Conservation (phyloP, 2,113 vertebrate genomes). For the Caranx ignobilis region DNA sequence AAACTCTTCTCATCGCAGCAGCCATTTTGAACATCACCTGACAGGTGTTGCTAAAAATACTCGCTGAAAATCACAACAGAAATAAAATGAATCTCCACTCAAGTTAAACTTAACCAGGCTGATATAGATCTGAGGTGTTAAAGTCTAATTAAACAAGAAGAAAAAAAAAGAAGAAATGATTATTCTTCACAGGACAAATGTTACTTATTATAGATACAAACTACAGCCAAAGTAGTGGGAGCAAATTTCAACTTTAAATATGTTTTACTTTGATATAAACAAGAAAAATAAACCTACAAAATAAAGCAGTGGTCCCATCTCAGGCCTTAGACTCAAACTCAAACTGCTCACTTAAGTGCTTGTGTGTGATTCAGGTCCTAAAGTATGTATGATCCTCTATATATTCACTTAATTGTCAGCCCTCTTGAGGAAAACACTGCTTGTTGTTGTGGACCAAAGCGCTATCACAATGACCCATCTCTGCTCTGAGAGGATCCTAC, state of each 20-base stretch:
- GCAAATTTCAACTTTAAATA: too few species aligned
- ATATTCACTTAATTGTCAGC: slow-evolving; percentile 3
- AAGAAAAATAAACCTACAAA: background rate
- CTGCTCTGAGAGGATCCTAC: slow-evolving; percentile 1
- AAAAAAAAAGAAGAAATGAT: too few species aligned
- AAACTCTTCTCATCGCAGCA: background rate
- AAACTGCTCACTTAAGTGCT: background rate
- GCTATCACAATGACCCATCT: background rate
- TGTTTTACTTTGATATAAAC: background rate
- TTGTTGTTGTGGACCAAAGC: background rate
- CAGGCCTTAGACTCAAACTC: background rate
- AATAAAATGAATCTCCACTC: too few species aligned
- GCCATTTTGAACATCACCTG: background rate
- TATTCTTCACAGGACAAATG: too few species aligned
- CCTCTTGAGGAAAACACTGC: background rate
- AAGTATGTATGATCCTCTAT: background rate
- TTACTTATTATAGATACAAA: too few species aligned
- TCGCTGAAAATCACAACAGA: background rate
- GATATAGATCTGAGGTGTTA: too few species aligned
- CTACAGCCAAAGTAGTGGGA: too few species aligned
- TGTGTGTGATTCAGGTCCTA: background rate
- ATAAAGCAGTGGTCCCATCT: background rate
- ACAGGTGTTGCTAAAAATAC: background rate
- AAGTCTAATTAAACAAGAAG: too few species aligned
- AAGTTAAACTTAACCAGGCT: background rate